Conservation (phyloP, 2,888 invertebrate species). For the Leptopilina syphax region DNA sequence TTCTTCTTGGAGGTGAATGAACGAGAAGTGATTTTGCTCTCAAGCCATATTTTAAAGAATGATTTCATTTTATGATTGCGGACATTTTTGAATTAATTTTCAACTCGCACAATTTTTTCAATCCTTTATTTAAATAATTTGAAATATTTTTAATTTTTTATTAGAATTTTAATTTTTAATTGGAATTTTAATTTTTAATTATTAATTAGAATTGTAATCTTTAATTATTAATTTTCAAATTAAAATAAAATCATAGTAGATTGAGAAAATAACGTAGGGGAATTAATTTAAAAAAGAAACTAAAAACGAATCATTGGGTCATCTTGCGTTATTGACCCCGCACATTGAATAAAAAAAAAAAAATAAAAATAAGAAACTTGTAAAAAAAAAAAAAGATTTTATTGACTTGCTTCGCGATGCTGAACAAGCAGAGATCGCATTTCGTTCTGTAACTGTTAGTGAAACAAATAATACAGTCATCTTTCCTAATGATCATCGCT, state of each 20-base stretch:
- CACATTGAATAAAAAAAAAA: not conserved
- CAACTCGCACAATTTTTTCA: not conserved
- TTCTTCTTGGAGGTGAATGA: slow-evolving; percentile 11
- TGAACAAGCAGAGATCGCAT: slow-evolving; percentile 21
- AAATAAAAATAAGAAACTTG: not conserved
- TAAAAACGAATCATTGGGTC: too few species aligned
- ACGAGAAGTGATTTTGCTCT: not conserved
- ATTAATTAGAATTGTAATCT: too few species aligned
- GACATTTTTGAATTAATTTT: not conserved
- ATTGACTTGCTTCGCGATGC: slow-evolving; percentile 18
- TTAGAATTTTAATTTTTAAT: too few species aligned
- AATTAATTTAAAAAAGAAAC: too few species aligned
- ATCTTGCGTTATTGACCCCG: too few species aligned
- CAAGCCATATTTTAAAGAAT: not conserved
- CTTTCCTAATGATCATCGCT: slow-evolving; percentile 52
- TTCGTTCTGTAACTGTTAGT: slow-evolving; percentile 32
- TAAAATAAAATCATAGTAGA: too few species aligned
- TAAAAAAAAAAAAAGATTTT: slow-evolving; percentile 17
- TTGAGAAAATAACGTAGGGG: too few species aligned
- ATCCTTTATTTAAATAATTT: too few species aligned
- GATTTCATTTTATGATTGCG: slow-evolving; percentile 6
- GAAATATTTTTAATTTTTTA: too few species aligned
- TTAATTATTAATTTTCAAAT: too few species aligned
- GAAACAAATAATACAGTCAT: slow-evolving; percentile 59
- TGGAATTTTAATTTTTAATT: too few species aligned